Conservation (phyloP, 2,797 vertebrate species). For the Urophycis tenuis region DNA sequence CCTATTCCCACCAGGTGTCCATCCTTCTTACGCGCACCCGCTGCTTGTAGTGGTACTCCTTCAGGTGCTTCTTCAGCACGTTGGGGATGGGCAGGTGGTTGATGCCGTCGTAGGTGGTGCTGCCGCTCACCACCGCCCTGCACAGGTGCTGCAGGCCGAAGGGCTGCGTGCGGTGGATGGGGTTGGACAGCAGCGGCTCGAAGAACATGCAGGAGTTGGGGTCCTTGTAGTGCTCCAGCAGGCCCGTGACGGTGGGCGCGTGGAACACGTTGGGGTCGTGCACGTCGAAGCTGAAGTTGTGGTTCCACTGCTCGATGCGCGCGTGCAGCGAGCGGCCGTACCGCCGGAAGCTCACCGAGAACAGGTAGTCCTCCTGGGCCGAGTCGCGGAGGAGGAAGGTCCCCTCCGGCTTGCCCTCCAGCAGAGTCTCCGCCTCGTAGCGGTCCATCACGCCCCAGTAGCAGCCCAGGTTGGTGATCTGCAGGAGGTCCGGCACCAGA, state of each 20-base stretch:
- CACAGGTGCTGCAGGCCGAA: slow-evolving; percentile 79
- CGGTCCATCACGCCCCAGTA: slow-evolving; percentile 86
- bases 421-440: slow-evolving; percentile 75
- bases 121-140: slow-evolving; percentile 71
- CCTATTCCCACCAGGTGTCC: slow-evolving; percentile 75
- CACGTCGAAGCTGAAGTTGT: slow-evolving; percentile 83
- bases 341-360: slow-evolving; percentile 82
- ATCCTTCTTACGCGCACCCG: slow-evolving; percentile 74
- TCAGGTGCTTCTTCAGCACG: slow-evolving; percentile 78
- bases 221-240: slow-evolving; percentile 83
- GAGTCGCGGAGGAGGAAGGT: slow-evolving; percentile 81
- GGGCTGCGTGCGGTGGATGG: slow-evolving; percentile 73
- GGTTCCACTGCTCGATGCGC: slow-evolving; percentile 82
- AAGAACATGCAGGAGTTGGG: slow-evolving; percentile 86
- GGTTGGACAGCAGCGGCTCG: slow-evolving; percentile 77
- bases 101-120: slow-evolving; percentile 78
- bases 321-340: slow-evolving; percentile 80
- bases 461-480: slow-evolving; percentile 75
- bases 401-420: slow-evolving; percentile 80
- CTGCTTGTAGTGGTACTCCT: slow-evolving; percentile 85
- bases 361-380: slow-evolving; percentile 81
- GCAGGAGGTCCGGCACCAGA: slow-evolving; percentile 76
- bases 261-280: slow-evolving; percentile 83
- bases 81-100: slow-evolving; percentile 75
- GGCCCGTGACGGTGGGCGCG: slow-evolving; percentile 71